Base-by-base conservation (phyloP, 2,797 vertebrate species). In the Pterois miles region DNA sequence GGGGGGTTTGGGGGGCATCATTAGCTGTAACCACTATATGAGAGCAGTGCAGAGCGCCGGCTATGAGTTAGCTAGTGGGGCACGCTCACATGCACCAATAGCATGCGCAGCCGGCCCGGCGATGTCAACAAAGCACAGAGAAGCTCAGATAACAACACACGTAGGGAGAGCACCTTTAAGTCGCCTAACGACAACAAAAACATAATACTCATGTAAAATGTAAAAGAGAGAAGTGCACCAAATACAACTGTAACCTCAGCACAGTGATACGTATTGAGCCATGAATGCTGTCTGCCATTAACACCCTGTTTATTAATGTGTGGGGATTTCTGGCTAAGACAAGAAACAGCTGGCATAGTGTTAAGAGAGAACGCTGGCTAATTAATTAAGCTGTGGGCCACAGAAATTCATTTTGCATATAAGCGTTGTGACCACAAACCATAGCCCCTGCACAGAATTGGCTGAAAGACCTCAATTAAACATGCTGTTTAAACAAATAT, bases 371-470 rank as follows among this genome's bases (percentile, higher is more conserved):
- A 88, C 85, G 86, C 91, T 91, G 90, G 92, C 88, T 96, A 96
- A 97, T 96, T 96, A 96, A 96, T 97, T 95, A 95, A 93, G 94
- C 95, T 95, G 91, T 96, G 93, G 94, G 95, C 94, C 86, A 95
- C 58, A 72, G 78, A 92, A 94, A 95, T 91, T 94, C 88, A 94
- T 95, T 96, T 93, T 86, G 81, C 90, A 91, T 85, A 86, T 86
- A 92, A 92, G 89, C 79, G 73, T 88, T 93, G 89, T 92, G 89
- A 93, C 89, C 90, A 92, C 90, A 93, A 91, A 93, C 91, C 91
- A 91, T 88, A 91, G 91, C 90, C 89, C 76, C 83, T 71, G 89
- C 85, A 82, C 86, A 86, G 86, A 90, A 89, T 87, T 92, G 90
- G 90, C 91, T 93, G 93, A 93, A 94, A 92, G 91, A 93, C 91